Base-by-base conservation (phyloP, 2,113 vertebrate species). In the Mormyrus lacerda region DNA sequence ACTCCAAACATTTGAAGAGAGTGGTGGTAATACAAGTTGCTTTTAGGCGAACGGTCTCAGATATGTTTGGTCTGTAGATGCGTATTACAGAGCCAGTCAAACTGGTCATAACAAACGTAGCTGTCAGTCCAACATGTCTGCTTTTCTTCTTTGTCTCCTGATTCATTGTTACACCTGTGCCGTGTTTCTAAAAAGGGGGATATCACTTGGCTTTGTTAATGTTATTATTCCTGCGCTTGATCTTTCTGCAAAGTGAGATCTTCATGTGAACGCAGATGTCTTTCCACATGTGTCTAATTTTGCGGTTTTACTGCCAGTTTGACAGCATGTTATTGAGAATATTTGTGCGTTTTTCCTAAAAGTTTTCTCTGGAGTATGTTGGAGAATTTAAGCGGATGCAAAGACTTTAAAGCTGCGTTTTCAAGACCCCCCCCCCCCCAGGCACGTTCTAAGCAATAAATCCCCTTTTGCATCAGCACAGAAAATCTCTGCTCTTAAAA, bases 371-470 rank as follows among this genome's bases (percentile, higher is more conserved):
- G 27, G 27, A 42, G 31, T 10, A n/a, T 7, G 45, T 76, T 88
- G 11, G 35, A 48, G 24, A n/a, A 50, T 39, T 88, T 50, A 51
- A 76, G 79, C 45, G 11, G 44, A 88, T 44, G 47, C 65, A 39
- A 47, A 48, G 55, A 50, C 13, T 19, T 85, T 48, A 48, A 85
- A 85, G 83, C 82, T 35, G 27, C 19, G 11, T 65, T 88, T 88
- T 69, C 47, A 50, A 88, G 61, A 69, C 27, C 65, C 27, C 19
- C 58, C 7, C 87, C 8, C 21, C 55, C n/a, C 24, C n/a, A 21
- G 87, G 42, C 87, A 88, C 15, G 24, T 42, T 69, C 55, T 47
- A n/a, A 48, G 61, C 65, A 69, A 88, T 88, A 73, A 31, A 35
- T 76, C 17, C 58, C 17, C 13, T 47, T 45, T 65, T 88, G 58